A percentile compares a stretch with the other conserved stretches of the same genome.
Evolutionary conservation across 2,888 invertebrate genomes (phyloP).

Genomic region (Apamea epomidion): DNA sequence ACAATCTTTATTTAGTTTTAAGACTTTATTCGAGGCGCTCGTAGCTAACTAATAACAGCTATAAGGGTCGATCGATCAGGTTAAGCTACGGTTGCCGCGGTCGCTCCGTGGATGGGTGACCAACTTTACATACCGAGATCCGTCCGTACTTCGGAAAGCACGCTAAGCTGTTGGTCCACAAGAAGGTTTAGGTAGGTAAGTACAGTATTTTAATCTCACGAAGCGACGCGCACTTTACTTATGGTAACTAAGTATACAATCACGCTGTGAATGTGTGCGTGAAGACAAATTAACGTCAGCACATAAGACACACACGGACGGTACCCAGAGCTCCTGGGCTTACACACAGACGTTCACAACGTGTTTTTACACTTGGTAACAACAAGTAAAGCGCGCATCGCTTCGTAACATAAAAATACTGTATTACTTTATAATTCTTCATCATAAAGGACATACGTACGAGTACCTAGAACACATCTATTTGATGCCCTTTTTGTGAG

Average conservation of each 20-base stretch:
- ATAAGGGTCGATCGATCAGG: neutral
- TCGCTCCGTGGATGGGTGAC: neutral
- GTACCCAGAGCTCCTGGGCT: too few species aligned
- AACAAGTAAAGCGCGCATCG: neutral
- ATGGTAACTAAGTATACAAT: too few species aligned
- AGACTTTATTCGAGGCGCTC: neutral
- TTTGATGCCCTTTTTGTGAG: neutral
- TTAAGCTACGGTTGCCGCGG: neutral
- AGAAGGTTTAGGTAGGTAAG: too few species aligned
- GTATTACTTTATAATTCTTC: neutral
- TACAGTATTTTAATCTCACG: too few species aligned
- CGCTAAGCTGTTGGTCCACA: neutral
- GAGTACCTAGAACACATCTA: neutral
- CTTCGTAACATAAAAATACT: neutral
- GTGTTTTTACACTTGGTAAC: neutral
- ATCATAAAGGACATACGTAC: neutral
- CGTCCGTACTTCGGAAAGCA: neutral
- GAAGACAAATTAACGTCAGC: too few species aligned
- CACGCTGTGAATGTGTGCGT: too few species aligned
- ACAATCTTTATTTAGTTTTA: neutral
- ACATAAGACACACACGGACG: too few species aligned
- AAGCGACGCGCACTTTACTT: too few species aligned
- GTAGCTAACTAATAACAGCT: neutral
- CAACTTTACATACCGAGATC: neutral
- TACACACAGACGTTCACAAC: neutral